phyloP scores from a whole-genome alignment of 2,888 invertebrate genomes.

The Chrysina gloriosa region DNA sequence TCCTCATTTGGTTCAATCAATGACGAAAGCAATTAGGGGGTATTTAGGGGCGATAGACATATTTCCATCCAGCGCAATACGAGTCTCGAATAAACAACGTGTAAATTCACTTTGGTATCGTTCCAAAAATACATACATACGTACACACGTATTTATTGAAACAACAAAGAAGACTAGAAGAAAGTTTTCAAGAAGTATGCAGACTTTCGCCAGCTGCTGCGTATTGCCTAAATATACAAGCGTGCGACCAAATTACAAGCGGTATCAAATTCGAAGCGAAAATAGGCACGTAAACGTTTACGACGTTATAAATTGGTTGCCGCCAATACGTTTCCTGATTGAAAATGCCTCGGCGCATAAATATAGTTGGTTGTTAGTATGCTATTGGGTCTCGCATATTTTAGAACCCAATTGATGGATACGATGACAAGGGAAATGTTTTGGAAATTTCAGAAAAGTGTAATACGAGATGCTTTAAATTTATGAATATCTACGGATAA shows the following conservation, averaged over 20 bases:
- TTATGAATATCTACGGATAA: no score
- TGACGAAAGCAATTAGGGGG: no score
- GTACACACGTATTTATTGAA: not conserved
- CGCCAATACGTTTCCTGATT: not conserved
- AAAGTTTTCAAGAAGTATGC: not conserved
- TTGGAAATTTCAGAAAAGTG: no score
- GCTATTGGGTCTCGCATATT: no score
- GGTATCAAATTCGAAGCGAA: not conserved
- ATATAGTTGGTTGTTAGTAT: not conserved
- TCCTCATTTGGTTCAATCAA: no score
- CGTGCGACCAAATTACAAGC: not conserved
- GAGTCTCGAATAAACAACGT: no score
- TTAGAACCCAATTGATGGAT: no score
- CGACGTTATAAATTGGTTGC: not conserved
- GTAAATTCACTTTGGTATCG: no score
- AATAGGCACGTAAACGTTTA: constrained; percentile 4
- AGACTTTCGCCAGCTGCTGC: not conserved
- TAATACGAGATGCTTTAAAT: no score
- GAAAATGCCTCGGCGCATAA: not conserved
- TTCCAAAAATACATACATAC: not conserved
- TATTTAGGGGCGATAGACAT: no score
- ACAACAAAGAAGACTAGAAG: not conserved
- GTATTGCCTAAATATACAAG: not conserved
- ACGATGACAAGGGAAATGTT: no score
- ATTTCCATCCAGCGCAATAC: no score